Base-by-base conservation (phyloP, 2,797 vertebrate species). In the Brotogeris chrysoptera region DNA sequence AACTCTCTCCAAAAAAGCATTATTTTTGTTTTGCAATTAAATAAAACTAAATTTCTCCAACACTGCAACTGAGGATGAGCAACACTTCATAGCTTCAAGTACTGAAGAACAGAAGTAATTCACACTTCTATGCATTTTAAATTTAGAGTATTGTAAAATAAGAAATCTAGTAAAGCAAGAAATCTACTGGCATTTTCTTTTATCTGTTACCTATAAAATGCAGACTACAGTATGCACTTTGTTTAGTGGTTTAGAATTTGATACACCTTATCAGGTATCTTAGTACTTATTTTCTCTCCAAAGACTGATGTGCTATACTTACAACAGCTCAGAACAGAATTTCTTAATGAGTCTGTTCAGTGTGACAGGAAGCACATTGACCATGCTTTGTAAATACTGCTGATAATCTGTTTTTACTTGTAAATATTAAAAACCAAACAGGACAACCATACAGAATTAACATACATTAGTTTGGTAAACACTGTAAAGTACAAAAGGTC, bases 121-220 rank as follows among this genome's bases (percentile, higher is more conserved):
- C 49, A 17, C 2, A 1, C 17, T 81, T 66, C 6, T 7, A 50
- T 3, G 1, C 0, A 3, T 55, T 70, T 64, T 44, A 25, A 20
- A 80, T 88, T 60, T 65, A 34, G 17, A 32, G 5, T 38, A 8
- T 47, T 73, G 77, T 47, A 0, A 69, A 84, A 60, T 50, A 46
- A 59, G 28, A 55, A 69, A 20, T 63, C 24, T 84, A 1, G 73
- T 47, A 0, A 69, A 84, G 55, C 47, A 46, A 50, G 28, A 53
- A 69, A 23, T 64, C 25, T 84, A 0, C 18, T 44, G 11, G 10
- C 4, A 16, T 18, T 73, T 90, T 59, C n/a, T 79, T 82, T 63
- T 27, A 36, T 61, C 15, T 57, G 10, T 76, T 84, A 27, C 6
- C 10, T 78, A 10, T 60, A 70, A 87, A 89, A 68, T 9, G 5